phyloP scores from a whole-genome alignment of 2,113 vertebrate genomes.

The Xenopus laevis region DNA sequence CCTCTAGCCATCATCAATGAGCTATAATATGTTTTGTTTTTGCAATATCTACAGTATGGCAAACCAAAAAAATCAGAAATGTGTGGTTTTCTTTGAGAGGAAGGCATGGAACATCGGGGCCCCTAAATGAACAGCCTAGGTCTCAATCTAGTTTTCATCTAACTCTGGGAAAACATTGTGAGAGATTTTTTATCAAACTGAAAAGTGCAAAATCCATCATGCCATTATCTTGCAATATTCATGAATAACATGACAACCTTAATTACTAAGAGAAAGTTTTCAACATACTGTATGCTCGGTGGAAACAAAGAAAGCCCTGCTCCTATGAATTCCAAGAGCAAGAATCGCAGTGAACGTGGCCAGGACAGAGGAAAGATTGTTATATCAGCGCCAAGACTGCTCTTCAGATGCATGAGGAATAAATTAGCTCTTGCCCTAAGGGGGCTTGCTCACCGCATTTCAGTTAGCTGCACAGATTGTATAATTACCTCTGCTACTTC shows the following conservation, averaged over 20 bases:
- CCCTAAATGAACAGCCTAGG: too few species aligned
- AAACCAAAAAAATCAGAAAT: too few species aligned
- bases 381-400: slow-evolving; percentile 26
- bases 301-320: slow-evolving; percentile 13
- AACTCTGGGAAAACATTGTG: too few species aligned
- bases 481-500: slow-evolving; percentile 36
- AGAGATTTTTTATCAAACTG: background rate
- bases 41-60: too few species aligned
- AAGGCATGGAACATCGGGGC: too few species aligned
- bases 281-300: background rate
- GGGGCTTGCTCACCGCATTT: slow-evolving; percentile 25
- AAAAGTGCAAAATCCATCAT: slow-evolving; percentile 8
- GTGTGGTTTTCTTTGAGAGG: too few species aligned
- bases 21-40: too few species aligned
- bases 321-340: slow-evolving; percentile 9
- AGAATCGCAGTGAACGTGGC: slow-evolving; percentile 16
- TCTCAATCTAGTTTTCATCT: too few species aligned
- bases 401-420: slow-evolving; percentile 24
- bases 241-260: slow-evolving; percentile 13
- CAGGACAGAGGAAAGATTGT: slow-evolving; percentile 32
- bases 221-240: slow-evolving; percentile 13
- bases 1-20: too few species aligned
- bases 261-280: slow-evolving; percentile 36
- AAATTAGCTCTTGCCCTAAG: slow-evolving; percentile 32
- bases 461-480: slow-evolving; percentile 28